Base-by-base conservation (phyloP, 2,797 vertebrate species). In the Alectoris magna region DNA sequence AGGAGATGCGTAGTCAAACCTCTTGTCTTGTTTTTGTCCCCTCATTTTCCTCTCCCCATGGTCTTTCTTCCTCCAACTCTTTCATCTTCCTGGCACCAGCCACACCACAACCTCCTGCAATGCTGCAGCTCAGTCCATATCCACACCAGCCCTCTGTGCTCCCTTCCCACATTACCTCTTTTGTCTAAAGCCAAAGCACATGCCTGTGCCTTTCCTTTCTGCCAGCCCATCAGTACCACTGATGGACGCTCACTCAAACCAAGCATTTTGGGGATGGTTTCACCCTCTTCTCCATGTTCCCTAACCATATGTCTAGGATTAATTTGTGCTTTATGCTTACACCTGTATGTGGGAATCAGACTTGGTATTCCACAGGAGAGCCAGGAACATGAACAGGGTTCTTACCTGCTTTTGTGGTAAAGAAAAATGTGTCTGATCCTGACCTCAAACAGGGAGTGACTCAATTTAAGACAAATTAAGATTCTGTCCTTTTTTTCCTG, bases 401-500 rank as follows among this genome's bases (percentile, higher is more conserved):
- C 0, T 66, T 19, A n/a, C 2, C 39, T 85, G 44, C 22, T 66
- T 63, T 34, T 77, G 23, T 44, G 36, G 22, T 66, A 49, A 51
- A 36, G 68, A 63, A 63, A 39, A 36, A 16, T 13, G 22, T 53
- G 27, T 19, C 34, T 51, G 67, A 11, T 64, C 16, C 71, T 76
- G 27, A 46, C 55, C 53, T 38, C 43, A 48, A 56, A 13, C 0
- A 73, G 77, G 60, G 44, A 34, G 19, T 31, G 21, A 43, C 31
- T 16, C 38, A 8, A 11, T 43, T 13, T 63, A 59, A 71, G 77
- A 34, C 14, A 38, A 1, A 0, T 29, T 73, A 12, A 1, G 1
- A 9, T 69, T 58, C 21, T 93, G 68, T 39, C 2, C 17, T 84
- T 86, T 68, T 59, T 29, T 88, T 91, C 48, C 48, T 68, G 72